Percentiles rank a stretch among this genome's conserved stretches.
Evolutionary conservation across 2,113 vertebrate genomes (phyloP).

Genomic region (Okapia johnstoni): DNA sequence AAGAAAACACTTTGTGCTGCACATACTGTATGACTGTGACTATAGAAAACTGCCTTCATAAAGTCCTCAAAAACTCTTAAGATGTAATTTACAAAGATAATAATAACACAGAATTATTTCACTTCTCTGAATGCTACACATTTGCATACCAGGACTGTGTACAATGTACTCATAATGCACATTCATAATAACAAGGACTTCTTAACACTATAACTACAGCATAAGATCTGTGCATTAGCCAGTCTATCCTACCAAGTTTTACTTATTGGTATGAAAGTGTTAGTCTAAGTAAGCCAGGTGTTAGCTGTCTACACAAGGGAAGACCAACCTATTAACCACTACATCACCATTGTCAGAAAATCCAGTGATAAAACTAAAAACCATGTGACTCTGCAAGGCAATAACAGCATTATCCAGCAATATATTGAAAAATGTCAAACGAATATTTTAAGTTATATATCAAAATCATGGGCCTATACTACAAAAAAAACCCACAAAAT

Average conservation of each 20-base stretch:
- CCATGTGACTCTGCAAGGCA: slow-evolving; percentile 41
- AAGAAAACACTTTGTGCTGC: slow-evolving; percentile 85
- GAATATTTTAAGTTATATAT: slow-evolving; percentile 57
- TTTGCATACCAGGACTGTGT: slow-evolving; percentile 87
- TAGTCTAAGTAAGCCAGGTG: slow-evolving; percentile 79
- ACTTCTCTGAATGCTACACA: slow-evolving; percentile 86
- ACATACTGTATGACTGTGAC: slow-evolving; percentile 78
- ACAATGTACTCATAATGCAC: slow-evolving; percentile 88
- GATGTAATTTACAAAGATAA: slow-evolving; percentile 88
- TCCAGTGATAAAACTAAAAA: slow-evolving; percentile 43
- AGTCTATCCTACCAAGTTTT: slow-evolving; percentile 78
- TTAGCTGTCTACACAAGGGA: slow-evolving; percentile 64
- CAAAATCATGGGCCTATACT: slow-evolving; percentile 14
- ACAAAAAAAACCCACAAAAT: background rate
- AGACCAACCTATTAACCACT: slow-evolving; percentile 53
- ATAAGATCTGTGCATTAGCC: slow-evolving; percentile 78
- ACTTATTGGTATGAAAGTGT: slow-evolving; percentile 73
- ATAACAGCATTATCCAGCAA: slow-evolving; percentile 35
- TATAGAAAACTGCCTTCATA: slow-evolving; percentile 85
- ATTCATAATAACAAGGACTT: slow-evolving; percentile 86
- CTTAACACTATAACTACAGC: slow-evolving; percentile 80
- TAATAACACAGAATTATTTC: slow-evolving; percentile 88
- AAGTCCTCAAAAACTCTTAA: slow-evolving; percentile 86
- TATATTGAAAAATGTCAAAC: slow-evolving; percentile 42
- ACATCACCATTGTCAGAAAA: slow-evolving; percentile 63